Conservation (phyloP, 2,113 vertebrate genomes). For the Brachypteracias leptosomus region DNA sequence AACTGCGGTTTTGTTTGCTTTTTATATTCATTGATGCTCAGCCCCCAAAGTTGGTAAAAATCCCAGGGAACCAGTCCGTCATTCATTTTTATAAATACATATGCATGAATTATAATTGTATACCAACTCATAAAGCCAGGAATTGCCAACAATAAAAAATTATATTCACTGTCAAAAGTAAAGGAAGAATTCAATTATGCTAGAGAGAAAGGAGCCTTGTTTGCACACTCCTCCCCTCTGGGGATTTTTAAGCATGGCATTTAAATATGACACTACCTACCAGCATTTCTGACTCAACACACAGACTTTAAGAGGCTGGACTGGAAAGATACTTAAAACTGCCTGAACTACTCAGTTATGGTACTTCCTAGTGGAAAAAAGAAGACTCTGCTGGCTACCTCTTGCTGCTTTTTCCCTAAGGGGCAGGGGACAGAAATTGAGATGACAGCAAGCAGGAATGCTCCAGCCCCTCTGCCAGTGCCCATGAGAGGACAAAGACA, state of each 20-base stretch:
- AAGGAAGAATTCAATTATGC: not conserved
- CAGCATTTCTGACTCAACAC: not conserved
- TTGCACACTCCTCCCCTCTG: not conserved
- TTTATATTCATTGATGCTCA: not conserved
- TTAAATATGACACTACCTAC: not conserved
- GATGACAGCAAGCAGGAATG: not conserved
- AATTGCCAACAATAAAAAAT: not conserved
- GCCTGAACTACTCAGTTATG: not conserved
- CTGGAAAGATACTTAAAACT: not conserved
- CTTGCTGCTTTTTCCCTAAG: not conserved
- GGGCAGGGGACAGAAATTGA: not conserved
- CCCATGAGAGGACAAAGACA: not conserved
- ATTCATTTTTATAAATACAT: not conserved
- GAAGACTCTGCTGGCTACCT: not conserved
- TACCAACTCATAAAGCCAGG: not conserved
- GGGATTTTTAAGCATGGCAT: not conserved
- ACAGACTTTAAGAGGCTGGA: not conserved
- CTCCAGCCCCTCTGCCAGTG: not conserved
- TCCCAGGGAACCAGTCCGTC: not conserved
- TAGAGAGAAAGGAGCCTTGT: not conserved
- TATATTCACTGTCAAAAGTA: not conserved
- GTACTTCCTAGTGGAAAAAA: not conserved
- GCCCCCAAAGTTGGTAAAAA: not conserved
- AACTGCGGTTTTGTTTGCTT: not conserved
- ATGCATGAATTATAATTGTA: conserved; percentile 3